Conservation (phyloP, 2,113 vertebrate genomes). For the Ptilorrhoa leucosticta region DNA sequence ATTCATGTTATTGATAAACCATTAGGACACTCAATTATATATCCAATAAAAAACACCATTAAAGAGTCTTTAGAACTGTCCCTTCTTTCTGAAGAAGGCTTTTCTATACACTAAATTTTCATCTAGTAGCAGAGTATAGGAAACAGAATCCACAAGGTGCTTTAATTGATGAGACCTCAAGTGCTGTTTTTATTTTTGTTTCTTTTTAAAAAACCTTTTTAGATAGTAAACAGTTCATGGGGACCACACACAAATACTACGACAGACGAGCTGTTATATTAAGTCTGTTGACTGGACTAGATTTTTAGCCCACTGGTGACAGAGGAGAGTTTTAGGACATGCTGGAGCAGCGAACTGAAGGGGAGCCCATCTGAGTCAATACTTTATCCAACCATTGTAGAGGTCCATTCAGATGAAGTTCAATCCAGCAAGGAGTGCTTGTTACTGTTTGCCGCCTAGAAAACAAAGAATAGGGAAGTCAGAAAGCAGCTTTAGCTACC, state of each 20-base stretch:
- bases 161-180: conserved; percentile 84
- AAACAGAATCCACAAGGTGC: conserved; percentile 61
- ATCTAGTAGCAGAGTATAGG: no score
- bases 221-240: conserved; percentile 78
- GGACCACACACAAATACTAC: conserved; percentile 77
- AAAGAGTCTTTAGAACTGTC: conserved; percentile 75
- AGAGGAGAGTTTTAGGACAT: conserved; percentile 86
- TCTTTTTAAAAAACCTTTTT: not conserved
- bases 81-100: not conserved
- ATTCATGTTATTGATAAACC: conserved; percentile 76
- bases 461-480: not conserved
- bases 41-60: conserved; percentile 74
- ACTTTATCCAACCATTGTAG: conserved; percentile 98
- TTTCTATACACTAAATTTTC: no score
- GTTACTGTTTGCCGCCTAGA: conserved; percentile 92
- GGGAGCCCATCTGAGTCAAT: conserved; percentile 97
- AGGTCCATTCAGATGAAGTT: conserved; percentile 95
- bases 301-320: conserved; percentile 36
- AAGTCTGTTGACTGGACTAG: conserved; percentile 75
- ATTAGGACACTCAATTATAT: conserved; percentile 75
- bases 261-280: conserved; percentile 72
- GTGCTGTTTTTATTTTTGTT: conserved; percentile 70
- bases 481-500: not conserved
- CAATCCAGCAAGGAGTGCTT: conserved; percentile 98
- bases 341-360: conserved; percentile 95